Conservation (phyloP, 35 echinoderm and acorn worm species). For the Lytechinus pictus region DNA sequence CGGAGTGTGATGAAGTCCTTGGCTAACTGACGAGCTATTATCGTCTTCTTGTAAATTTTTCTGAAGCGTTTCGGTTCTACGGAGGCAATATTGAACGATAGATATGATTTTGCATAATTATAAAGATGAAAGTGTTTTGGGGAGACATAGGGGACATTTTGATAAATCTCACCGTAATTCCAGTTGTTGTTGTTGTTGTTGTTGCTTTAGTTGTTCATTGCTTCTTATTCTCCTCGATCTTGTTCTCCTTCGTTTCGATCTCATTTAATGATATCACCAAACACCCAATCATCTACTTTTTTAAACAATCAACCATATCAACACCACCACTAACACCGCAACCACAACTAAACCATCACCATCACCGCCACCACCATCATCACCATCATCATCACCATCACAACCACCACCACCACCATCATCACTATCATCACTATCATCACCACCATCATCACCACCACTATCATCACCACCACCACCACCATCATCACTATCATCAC, state of each 20-base stretch:
- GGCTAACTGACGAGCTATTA: slow-evolving; percentile 1
- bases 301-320: not conserved
- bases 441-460: not conserved
- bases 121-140: too few species aligned
- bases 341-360: not conserved
- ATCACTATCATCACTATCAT: not conserved
- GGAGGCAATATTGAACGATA: not conserved
- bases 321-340: not conserved
- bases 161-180: too few species aligned
- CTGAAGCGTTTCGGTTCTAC: not conserved
- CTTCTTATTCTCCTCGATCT: too few species aligned
- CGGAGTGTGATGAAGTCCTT: slow-evolving; percentile 42
- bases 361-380: not conserved
- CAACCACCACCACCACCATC: not conserved
- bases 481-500: not conserved
- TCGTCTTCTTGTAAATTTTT: not conserved
- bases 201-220: too few species aligned
- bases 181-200: too few species aligned
- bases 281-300: not conserved
- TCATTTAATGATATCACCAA: too few species aligned
- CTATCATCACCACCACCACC: not conserved
- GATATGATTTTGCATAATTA: too few species aligned
- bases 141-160: too few species aligned
- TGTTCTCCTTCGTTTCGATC: too few species aligned
- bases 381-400: not conserved